Conservation (phyloP, 2,888 invertebrate genomes). For the Machimus rusticus region DNA sequence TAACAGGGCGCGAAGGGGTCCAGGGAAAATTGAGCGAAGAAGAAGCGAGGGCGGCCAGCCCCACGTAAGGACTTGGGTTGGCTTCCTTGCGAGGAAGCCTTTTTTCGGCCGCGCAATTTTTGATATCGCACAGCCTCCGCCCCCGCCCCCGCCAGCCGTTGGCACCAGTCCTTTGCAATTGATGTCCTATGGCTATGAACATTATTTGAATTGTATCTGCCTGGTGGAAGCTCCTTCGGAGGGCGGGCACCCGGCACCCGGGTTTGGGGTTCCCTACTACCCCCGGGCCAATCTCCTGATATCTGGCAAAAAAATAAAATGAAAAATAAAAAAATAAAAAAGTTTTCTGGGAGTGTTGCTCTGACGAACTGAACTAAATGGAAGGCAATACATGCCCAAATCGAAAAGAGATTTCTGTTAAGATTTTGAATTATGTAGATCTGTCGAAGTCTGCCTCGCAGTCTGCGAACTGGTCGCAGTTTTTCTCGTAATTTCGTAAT, state of each 20-base stretch:
- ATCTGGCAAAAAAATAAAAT: neutral
- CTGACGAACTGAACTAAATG: neutral
- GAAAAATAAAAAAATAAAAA: neutral
- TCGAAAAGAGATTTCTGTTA: neutral
- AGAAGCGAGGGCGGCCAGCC: neutral
- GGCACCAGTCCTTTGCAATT: neutral
- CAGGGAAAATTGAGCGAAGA: slow-evolving; percentile 30
- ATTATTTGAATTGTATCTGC: slow-evolving; percentile 26
- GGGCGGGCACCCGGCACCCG: neutral
- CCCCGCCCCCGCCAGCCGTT: neutral
- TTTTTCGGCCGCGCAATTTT: neutral
- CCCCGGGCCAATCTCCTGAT: neutral
- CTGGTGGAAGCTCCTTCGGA: neutral
- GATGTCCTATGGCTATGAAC: slow-evolving; percentile 38
- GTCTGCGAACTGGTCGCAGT: neutral
- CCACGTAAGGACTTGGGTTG: neutral
- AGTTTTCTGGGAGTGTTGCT: neutral
- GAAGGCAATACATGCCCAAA: neutral
- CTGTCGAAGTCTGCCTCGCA: neutral
- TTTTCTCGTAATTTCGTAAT: neutral
- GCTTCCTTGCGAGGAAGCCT: neutral
- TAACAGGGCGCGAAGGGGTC: slow-evolving; percentile 21
- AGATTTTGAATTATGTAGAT: neutral
- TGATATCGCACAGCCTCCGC: neutral
- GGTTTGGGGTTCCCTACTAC: neutral